Evolutionary conservation across 2,797 vertebrate species (phyloP), one percentile per base, ranked within the genome.

Genomic region (Lutjanus argentimaculatus): DNA sequence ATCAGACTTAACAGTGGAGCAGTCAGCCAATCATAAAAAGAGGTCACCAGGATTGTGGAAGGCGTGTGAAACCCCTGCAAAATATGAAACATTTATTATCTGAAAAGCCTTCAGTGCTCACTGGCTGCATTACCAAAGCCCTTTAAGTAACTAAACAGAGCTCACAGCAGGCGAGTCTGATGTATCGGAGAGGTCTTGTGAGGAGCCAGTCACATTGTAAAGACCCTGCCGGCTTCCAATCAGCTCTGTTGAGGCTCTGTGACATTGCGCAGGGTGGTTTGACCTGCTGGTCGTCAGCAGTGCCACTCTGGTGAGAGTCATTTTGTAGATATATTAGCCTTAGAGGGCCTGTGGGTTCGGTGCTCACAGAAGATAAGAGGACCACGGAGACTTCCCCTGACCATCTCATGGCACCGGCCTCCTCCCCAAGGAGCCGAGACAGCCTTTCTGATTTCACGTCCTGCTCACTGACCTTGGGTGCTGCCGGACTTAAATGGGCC

Each of bases 361-460:
- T 89, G 88, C 85, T 85, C 74, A 12, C 85, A 66, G 85, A 80
- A 87, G 92, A 94, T 92, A 93, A 93, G 87, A 85, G 84, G 82
- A 85, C 83, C 87, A 56, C 16, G 12, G 89, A 88, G 88, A 87
- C 86, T 74, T 53, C 78, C 80, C 70, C 80, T 77, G 91, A 90
- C 86, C 88, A 84, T 84, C 88, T 88, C 88, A 12, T 55, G 79
- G 81, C 79, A 51, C 80, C 16, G 43, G 63, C 67, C 68, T 70
- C 75, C 72, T 84, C 84, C 82, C 87, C 51, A 15, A 69, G 14
- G 87, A 85, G 79, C 68, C 53, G 10, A 67, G 58, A 13, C 83
- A 73, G 79, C 73, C 80, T 36, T 75, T 77, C 72, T 59, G 68
- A 88, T 85, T 82, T 76, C 85, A 82, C 67, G 71, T 85, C 79